Evolutionary conservation across 2,797 vertebrate genomes (phyloP).

Genomic region (Trachops cirrhosus): DNA sequence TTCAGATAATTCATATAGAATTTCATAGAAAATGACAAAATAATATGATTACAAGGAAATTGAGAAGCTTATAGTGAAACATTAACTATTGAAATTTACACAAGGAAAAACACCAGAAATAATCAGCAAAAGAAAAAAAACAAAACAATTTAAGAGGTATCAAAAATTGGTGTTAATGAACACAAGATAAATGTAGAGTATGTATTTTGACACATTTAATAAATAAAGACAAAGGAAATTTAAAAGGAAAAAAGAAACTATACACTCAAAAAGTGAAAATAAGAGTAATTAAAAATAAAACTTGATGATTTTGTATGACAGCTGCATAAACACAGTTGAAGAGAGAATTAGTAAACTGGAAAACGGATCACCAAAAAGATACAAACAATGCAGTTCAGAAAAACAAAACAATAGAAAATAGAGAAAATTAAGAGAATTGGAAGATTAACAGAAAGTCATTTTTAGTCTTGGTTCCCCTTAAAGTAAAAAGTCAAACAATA

Average conservation of each 20-base stretch:
- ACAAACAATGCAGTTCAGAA: not conserved
- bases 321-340: not conserved
- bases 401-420: not conserved
- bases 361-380: not conserved
- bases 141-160: not conserved
- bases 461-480: not conserved
- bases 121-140: not conserved
- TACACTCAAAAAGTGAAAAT: not conserved
- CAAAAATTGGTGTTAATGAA: not conserved
- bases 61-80: not conserved
- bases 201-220: not conserved
- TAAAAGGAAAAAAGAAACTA: not conserved
- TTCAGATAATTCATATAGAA: not conserved
- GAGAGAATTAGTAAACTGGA: not conserved
- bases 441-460: not conserved
- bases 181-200: not conserved
- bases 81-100: not conserved
- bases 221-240: not conserved
- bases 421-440: not conserved
- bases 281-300: not conserved
- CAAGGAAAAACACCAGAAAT: not conserved
- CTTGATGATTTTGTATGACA: not conserved
- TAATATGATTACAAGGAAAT: not conserved
- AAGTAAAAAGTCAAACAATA: not conserved
- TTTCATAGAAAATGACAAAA: not conserved